These are phyloP conservation scores for Neuroscelio doddi DNA, from an alignment of 2,888 invertebrate genomes.

Conservation along the genomic window DNA sequence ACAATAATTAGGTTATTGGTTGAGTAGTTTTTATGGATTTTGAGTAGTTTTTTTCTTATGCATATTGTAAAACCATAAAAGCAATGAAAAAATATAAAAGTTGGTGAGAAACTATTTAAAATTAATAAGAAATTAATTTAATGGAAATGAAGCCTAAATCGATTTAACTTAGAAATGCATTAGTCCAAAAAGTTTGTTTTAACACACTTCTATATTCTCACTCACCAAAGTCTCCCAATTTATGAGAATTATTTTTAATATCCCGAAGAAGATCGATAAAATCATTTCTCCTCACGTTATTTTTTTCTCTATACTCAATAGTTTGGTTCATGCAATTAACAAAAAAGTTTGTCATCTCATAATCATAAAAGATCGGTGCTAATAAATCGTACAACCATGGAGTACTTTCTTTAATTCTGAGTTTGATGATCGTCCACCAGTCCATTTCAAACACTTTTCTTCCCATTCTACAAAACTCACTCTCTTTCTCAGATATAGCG, in stretches of 20 bases:
- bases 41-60: no score
- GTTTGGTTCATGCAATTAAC: slow-evolving; percentile 61
- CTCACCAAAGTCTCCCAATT: slow-evolving; percentile 53
- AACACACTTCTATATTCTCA: no score
- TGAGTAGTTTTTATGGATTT: no score
- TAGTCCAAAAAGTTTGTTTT: no score
- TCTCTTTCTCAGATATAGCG: slow-evolving; percentile 63
- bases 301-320: slow-evolving; percentile 66
- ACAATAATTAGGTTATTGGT: no score
- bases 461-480: slow-evolving; percentile 69
- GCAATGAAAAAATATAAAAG: slow-evolving; percentile 6
- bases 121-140: no score
- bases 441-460: slow-evolving; percentile 54
- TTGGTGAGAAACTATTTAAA: no score
- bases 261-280: slow-evolving; percentile 71
- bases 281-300: slow-evolving; percentile 69
- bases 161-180: no score
- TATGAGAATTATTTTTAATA: slow-evolving; percentile 54
- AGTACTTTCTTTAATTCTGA: slow-evolving; percentile 48
- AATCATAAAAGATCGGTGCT: slow-evolving; percentile 46
- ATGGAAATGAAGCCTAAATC: no score
- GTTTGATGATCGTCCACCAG: slow-evolving; percentile 39
- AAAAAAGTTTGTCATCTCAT: slow-evolving; percentile 62
- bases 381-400: slow-evolving; percentile 53
- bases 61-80: no score